phyloP scores from a whole-genome alignment of 2,113 vertebrate genomes.

The Brachionichthys hirsutus region DNA sequence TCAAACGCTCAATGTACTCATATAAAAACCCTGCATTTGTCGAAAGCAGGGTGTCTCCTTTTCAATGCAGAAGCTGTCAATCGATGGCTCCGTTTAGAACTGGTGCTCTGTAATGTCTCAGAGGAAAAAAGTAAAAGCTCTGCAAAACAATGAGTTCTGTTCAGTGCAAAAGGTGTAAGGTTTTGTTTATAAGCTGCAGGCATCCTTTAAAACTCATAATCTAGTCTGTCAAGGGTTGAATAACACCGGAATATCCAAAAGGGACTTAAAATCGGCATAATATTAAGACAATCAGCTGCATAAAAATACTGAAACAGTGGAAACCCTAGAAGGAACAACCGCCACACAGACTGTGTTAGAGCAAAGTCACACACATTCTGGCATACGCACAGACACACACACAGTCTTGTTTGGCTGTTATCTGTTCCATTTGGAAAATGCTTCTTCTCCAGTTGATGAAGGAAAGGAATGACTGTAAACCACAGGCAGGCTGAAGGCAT shows the following conservation, averaged over 20 bases:
- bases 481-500: conserved; percentile 78
- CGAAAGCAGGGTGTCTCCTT: conserved; percentile 50
- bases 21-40: conserved; percentile 45
- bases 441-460: conserved; percentile 38
- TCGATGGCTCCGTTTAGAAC: conserved; percentile 68
- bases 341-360: conserved; percentile 20
- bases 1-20: too few species aligned
- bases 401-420: conserved; percentile 47
- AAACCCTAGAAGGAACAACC: conserved; percentile 25
- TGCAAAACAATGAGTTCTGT: conserved; percentile 20
- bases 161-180: conserved; percentile 19
- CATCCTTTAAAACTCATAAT: conserved; percentile 26
- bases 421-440: conserved; percentile 57
- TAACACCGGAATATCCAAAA: conserved; percentile 34
- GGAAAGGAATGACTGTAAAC: conserved; percentile 59
- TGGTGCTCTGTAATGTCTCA: conserved; percentile 46
- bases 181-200: conserved; percentile 19
- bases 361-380: conserved; percentile 15
- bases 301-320: conserved; percentile 26
- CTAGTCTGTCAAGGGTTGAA: conserved; percentile 46
- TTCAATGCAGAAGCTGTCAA: conserved; percentile 59
- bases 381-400: conserved; percentile 2
- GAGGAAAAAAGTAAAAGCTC: conserved; percentile 61
- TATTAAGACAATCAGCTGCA: conserved; percentile 37
- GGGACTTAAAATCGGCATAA: conserved; percentile 27